Evolutionary conservation across 1,140 invertebrate genomes (phyloP), one percentile per base, ranked within the genome.

Genomic region (Drosophila ambigua): DNA sequence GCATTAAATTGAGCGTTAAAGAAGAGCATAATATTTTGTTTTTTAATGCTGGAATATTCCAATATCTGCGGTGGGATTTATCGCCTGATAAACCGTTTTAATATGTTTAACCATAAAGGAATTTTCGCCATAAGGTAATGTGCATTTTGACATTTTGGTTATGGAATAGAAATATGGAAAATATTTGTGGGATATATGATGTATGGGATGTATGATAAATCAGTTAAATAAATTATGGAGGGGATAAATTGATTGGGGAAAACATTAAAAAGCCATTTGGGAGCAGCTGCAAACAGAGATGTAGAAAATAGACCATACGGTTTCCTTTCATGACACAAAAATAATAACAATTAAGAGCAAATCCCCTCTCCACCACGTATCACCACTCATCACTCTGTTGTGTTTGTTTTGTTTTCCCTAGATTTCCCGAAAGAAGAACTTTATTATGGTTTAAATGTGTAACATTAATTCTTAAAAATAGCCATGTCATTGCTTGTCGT

Each of bases 1-100:
- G 72, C 55, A 84, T 85, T 73, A 66, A 77, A 83, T 83, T 79
- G 60, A 77, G 79, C 68, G 75, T 72, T 65, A 75, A 71, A 55
- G 41, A 57, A 39, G 35, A 39, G 35, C 2, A 11, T 13, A 39
- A 44, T 52, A 49, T 28, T 61, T 43, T 52, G 46, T 48, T 39
- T 51, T 41, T 49, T 52, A n/a, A 46, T 24, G 4, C 23, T 60
- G 9, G 23, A 28, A 59, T 54, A 15, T 72, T 28, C 11, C 13
- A 23, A 1, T 20, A 7, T 50, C 52, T 31, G 46, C 35, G 11
- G 35, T 43, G 43, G 45, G 44, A 50, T 83, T 71, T 75, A 71
- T 75, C 23, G 45, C 45, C 52, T 62, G 63, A 85, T 85, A 85
- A 73, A 75, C 72, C 64, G 41, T 66, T 52, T 72, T 72, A 62